Conservation (phyloP, 2,113 vertebrate genomes). For the human region GRCh38 chr12:126636001-126636500, state of each 20-base stretch:
- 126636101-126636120: background rate
- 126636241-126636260: background rate
- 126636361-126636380: background rate
- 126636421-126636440: background rate
- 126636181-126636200: background rate
- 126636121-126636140: background rate
- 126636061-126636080: background rate
- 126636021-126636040: background rate
- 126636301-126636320: background rate
- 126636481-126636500: background rate
- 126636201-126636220: background rate
- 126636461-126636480: background rate
- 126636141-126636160: background rate
- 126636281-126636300: background rate
- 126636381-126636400: too few relatives aligned
- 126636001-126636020: background rate
- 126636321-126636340: background rate
- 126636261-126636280: background rate
- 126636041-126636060: background rate
- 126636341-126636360: background rate
- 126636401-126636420: background rate
- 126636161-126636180: background rate
- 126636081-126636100: background rate
- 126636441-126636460: background rate
- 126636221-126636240: background rate